Evolutionary conservation across 2,888 invertebrate genomes (phyloP).

Genomic region (Ectemnius continuus): DNA sequence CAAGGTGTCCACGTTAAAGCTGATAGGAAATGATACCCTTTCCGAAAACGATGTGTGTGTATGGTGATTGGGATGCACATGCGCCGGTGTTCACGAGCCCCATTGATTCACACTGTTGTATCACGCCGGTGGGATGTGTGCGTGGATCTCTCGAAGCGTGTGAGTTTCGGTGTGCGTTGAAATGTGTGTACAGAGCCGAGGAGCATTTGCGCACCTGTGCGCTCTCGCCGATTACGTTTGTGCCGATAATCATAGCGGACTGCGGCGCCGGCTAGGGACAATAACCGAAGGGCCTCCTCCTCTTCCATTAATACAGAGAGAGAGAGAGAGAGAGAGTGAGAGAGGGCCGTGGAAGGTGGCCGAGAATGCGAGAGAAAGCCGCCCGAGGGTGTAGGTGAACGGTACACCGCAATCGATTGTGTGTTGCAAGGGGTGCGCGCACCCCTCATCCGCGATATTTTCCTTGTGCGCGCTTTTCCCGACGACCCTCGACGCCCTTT

Average conservation of each 20-base stretch:
- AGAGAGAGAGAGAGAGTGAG: too few species aligned
- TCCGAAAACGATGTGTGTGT: constrained; percentile 41
- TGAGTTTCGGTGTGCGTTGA: constrained; percentile 25
- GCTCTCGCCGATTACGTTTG: constrained; percentile 29
- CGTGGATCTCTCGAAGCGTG: constrained; percentile 39
- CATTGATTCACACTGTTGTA: constrained; percentile 43
- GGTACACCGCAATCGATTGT: constrained; percentile 45
- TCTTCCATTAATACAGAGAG: constrained; percentile 45
- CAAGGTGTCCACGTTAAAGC: constrained; percentile 38
- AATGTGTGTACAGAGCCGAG: constrained; percentile 14
- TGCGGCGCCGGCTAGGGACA: constrained; percentile 12
- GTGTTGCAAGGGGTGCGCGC: constrained; percentile 26
- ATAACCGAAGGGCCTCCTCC: constrained; percentile 41
- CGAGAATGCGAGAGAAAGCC: constrained; percentile 21
- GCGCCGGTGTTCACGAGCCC: constrained; percentile 27
- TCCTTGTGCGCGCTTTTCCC: constrained; percentile 46
- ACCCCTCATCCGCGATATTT: constrained; percentile 49
- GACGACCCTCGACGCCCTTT: constrained; percentile 8
- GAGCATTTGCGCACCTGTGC: constrained; percentile 7
- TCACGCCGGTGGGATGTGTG: constrained; percentile 11
- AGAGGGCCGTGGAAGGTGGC: constrained; percentile 25
- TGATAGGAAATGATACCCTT: constrained; percentile 52
- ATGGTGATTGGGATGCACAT: constrained; percentile 34
- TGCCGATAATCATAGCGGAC: constrained; percentile 30
- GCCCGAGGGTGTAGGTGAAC: constrained; percentile 52